These are phyloP conservation scores for Nezara viridula DNA, from an alignment of 2,888 invertebrate species.

Conservation along the genomic window DNA sequence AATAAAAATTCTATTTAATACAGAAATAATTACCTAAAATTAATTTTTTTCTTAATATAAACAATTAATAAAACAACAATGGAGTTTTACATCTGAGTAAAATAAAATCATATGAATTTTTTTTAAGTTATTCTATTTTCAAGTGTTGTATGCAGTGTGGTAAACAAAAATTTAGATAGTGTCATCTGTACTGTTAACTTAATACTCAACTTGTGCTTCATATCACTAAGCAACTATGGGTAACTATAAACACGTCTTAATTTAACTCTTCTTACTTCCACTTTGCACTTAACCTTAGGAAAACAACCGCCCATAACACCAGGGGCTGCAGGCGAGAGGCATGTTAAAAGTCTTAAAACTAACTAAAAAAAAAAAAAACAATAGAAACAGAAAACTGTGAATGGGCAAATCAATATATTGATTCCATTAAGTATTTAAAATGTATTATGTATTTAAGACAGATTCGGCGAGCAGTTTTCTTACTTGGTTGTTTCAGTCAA, in stretches of 20 bases:
- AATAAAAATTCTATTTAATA: no score
- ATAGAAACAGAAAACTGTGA: background rate
- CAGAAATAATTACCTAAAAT: no score
- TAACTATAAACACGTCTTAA: background rate
- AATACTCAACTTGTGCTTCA: background rate
- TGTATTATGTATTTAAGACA: background rate
- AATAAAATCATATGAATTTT: conserved; percentile 1
- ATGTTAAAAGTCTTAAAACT: background rate
- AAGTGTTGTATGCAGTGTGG: background rate
- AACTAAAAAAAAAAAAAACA: background rate
- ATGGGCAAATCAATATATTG: conserved; percentile 17
- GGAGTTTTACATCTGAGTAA: background rate
- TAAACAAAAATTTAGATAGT: background rate
- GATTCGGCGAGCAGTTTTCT: background rate
- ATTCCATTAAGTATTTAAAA: conserved; percentile 14
- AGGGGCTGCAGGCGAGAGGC: background rate
- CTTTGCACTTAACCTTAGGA: conserved; percentile 23
- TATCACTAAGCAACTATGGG: conserved; percentile 29
- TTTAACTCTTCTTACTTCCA: conserved; percentile 9
- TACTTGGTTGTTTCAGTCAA: background rate
- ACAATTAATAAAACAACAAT: background rate
- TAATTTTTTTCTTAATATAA: background rate
- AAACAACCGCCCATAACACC: conserved; percentile 26
- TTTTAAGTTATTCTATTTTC: background rate
- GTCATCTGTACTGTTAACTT: background rate